Conservation (phyloP, 1,140 invertebrate genomes). For the Panagrolaimus sp. region DNA sequence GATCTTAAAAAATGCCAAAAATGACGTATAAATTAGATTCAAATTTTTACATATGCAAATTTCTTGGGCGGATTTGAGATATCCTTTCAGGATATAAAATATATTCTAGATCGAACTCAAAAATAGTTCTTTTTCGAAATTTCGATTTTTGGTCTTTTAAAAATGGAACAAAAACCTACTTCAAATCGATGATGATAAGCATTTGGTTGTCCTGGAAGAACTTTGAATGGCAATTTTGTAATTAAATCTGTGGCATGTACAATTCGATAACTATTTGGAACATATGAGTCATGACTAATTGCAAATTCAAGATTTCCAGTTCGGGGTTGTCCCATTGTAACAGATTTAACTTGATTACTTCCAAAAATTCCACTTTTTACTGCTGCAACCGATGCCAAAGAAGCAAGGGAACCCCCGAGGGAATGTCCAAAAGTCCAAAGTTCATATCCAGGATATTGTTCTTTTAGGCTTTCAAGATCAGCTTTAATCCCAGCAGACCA, state of each 20-base stretch:
- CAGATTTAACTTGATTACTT: neutral
- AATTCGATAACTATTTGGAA: slow-evolving; percentile 43
- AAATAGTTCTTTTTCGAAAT: neutral
- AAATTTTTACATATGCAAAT: too few relatives aligned
- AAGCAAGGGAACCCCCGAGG: slow-evolving; percentile 4
- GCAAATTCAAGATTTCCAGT: slow-evolving; percentile 46
- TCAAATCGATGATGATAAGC: slow-evolving; percentile 10
- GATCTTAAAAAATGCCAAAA: too few relatives aligned
- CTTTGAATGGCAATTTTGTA: slow-evolving; percentile 23
- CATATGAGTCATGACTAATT: slow-evolving; percentile 30
- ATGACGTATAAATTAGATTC: too few relatives aligned
- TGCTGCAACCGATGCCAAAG: neutral
- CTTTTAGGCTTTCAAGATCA: neutral
- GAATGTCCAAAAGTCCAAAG: slow-evolving; percentile 6
- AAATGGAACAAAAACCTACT: neutral
- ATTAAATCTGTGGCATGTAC: slow-evolving; percentile 45
- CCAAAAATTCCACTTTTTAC: neutral
- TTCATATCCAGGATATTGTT: neutral
- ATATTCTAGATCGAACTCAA: neutral
- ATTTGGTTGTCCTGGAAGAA: neutral
- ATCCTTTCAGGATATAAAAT: neutral
- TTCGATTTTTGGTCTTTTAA: neutral
- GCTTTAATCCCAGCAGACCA: neutral
- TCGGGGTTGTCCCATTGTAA: slow-evolving; percentile 41
- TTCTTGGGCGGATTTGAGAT: too few relatives aligned